These are phyloP conservation scores for Mus spretus DNA, from an alignment of 2,797 vertebrate genomes.

Conservation along the genomic window DNA sequence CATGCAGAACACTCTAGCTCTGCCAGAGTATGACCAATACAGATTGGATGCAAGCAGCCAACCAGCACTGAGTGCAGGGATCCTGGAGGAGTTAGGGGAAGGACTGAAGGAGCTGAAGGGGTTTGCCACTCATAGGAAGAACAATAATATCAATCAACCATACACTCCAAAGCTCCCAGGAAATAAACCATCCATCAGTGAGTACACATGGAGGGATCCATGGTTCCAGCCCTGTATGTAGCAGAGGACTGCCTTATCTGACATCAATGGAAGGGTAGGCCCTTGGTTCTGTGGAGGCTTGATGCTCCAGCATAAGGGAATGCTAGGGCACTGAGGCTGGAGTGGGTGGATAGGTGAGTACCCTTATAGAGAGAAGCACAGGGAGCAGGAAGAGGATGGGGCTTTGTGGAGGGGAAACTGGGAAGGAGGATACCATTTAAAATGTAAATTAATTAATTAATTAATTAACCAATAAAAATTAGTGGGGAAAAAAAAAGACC, in stretches of 20 bases:
- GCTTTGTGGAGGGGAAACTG: not conserved
- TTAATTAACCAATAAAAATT: not conserved
- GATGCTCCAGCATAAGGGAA: not conserved
- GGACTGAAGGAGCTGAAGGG: not conserved
- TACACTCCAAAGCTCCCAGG: too few relatives aligned
- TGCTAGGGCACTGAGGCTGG: not conserved
- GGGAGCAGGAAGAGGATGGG: rapidly evolving
- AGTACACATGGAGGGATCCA: too few relatives aligned
- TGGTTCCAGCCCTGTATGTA: too few relatives aligned
- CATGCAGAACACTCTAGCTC: not conserved
- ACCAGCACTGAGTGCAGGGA: not conserved
- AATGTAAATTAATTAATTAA: not conserved
- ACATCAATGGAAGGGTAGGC: not conserved
- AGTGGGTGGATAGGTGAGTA: not conserved
- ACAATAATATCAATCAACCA: too few relatives aligned
- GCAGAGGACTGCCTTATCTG: not conserved
- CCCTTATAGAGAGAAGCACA: not conserved
- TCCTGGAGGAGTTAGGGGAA: not conserved
- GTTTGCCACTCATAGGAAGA: not conserved
- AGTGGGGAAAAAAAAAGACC: not conserved
- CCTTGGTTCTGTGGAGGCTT: not conserved
- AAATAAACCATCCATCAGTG: too few relatives aligned
- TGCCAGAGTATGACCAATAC: not conserved
- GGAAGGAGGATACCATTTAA: not conserved
- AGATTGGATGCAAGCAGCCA: not conserved